Conservation (phyloP, 2,797 vertebrate genomes). For the Argentina silus region DNA sequence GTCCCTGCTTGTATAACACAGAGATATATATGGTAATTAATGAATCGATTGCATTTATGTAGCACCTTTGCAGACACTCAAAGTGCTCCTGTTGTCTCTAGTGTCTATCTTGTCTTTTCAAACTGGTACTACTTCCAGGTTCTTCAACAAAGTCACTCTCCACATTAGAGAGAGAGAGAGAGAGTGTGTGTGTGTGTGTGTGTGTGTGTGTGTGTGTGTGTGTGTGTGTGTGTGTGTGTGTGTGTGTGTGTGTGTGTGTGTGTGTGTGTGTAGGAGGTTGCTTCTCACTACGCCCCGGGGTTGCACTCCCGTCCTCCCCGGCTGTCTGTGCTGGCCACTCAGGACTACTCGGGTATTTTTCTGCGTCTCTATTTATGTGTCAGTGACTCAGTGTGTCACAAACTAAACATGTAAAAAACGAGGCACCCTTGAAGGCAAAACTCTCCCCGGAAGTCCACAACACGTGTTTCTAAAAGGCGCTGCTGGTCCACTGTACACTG, state of each 20-base stretch:
- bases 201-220: too few species aligned
- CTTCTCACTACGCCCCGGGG: not conserved
- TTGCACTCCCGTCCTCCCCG: constrained; percentile 23
- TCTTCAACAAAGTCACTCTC: not conserved
- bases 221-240: not conserved
- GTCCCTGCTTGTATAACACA: too few species aligned
- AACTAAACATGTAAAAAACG: constrained; percentile 37
- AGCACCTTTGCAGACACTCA: too few species aligned
- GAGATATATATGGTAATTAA: too few species aligned
- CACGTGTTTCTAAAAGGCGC: not conserved
- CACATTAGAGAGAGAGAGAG: too few species aligned
- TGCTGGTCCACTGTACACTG: constrained; percentile 23
- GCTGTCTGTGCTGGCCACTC: constrained; percentile 8
- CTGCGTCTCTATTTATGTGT: constrained; percentile 52
- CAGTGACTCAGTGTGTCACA: constrained; percentile 55
- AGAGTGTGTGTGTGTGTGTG: too few species aligned
- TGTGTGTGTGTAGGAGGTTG: not conserved
- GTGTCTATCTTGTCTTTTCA: too few species aligned
- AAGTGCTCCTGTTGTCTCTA: too few species aligned
- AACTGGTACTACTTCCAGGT: not conserved
- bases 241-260: not conserved
- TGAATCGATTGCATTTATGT: too few species aligned
- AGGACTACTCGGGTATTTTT: constrained; percentile 41
- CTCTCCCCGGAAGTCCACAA: constrained; percentile 19
- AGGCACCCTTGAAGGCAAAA: not conserved